These are phyloP conservation scores for Cardiocondyla obscurior DNA, from an alignment of 1,140 invertebrate genomes.

Conservation along the genomic window DNA sequence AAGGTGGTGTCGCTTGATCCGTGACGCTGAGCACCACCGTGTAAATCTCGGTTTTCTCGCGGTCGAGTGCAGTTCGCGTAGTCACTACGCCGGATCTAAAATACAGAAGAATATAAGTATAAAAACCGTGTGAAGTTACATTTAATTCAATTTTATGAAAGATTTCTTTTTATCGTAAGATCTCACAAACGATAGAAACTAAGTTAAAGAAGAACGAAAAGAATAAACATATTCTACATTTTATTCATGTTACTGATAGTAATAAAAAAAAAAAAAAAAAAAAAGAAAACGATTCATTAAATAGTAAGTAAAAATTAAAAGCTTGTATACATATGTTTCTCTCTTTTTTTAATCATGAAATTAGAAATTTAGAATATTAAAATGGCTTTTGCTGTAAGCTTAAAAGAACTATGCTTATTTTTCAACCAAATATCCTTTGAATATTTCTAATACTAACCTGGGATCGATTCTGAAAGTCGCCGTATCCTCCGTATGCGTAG, in stretches of 20 bases:
- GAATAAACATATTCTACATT: not conserved
- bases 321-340: too few species aligned
- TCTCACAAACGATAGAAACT: not conserved
- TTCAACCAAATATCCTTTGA: not conserved
- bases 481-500: slow-evolving; percentile 80
- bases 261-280: not conserved
- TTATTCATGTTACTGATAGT: not conserved
- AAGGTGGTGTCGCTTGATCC: slow-evolving; percentile 91
- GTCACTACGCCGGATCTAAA: slow-evolving; percentile 91
- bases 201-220: not conserved
- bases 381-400: too few species aligned
- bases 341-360: too few species aligned
- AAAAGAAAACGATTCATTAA: not conserved
- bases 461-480: slow-evolving; percentile 87
- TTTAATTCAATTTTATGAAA: not conserved
- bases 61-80: slow-evolving; percentile 92
- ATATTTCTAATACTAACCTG: slow-evolving; percentile 71
- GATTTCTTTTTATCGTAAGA: not conserved
- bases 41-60: slow-evolving; percentile 94
- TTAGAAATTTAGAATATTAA: too few species aligned
- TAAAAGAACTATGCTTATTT: not conserved
- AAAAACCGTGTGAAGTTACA: not conserved
- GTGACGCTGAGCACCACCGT: slow-evolving; percentile 93
- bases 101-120: not conserved
- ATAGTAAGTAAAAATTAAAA: not conserved